Evolutionary conservation across 2,797 vertebrate species (phyloP).

Genomic region (Lacerta bilineata): DNA sequence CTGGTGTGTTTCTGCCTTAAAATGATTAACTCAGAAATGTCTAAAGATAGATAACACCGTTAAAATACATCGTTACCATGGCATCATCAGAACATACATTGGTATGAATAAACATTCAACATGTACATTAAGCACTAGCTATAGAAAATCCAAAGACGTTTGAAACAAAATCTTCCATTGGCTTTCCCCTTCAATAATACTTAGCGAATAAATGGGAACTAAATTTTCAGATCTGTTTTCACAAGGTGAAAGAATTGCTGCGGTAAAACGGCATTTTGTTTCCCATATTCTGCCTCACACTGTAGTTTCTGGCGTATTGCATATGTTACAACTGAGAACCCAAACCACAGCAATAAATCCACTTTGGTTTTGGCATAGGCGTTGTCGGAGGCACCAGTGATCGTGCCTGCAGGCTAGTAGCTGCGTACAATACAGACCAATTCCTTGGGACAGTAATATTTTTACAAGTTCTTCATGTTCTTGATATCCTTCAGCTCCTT

Average conservation of each 20-base stretch:
- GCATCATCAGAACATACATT: background rate
- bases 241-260: constrained; percentile 24
- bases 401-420: constrained; percentile 4
- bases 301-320: constrained; percentile 26
- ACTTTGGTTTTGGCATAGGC: constrained; percentile 26
- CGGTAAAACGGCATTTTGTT: constrained; percentile 20
- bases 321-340: constrained; percentile 31
- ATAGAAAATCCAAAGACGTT: background rate
- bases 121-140: background rate
- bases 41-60: constrained; percentile 16
- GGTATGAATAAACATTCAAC: constrained; percentile 2
- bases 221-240: constrained; percentile 28
- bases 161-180: constrained; percentile 23
- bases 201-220: constrained; percentile 7
- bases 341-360: constrained; percentile 36
- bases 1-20: background rate
- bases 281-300: constrained; percentile 12
- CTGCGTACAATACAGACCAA: constrained; percentile 11
- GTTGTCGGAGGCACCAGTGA: constrained; percentile 6
- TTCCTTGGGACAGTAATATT: constrained; percentile 7
- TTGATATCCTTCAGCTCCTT: constrained; percentile 32
- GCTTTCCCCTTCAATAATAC: background rate
- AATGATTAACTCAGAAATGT: background rate
- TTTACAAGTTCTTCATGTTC: constrained; percentile 34
- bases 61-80: constrained; percentile 15